phyloP scores from a whole-genome alignment of 2,113 vertebrate genomes.

The Cryptomyrus ogoouensis region DNA sequence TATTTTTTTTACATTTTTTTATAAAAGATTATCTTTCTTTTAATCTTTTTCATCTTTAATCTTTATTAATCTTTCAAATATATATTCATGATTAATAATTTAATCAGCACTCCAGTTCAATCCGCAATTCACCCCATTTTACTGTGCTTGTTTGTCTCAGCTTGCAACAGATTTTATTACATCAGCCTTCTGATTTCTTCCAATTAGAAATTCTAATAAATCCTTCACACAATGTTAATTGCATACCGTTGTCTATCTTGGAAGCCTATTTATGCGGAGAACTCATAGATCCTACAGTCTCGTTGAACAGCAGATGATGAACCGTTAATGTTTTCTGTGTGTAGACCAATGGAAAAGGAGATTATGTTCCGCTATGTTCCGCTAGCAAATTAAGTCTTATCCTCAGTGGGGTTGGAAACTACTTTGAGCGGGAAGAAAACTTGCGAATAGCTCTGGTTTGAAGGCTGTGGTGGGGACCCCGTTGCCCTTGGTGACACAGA shows the following conservation, averaged over 20 bases:
- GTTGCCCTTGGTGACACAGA: conserved; percentile 39
- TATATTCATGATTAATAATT: not conserved
- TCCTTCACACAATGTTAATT: not conserved
- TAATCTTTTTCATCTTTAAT: not conserved
- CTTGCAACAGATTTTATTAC: not conserved
- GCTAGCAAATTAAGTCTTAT: not conserved
- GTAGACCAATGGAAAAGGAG: not conserved
- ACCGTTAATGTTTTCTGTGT: not conserved
- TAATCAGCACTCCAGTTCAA: not conserved
- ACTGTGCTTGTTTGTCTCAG: not conserved
- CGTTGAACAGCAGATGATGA: not conserved
- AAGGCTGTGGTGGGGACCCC: conserved; percentile 5
- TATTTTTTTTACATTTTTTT: not conserved
- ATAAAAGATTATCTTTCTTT: not conserved
- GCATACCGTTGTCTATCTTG: not conserved
- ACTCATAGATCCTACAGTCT: not conserved
- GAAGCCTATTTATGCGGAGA: not conserved
- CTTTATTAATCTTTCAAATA: not conserved
- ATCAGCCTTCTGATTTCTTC: not conserved
- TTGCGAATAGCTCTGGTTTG: not conserved
- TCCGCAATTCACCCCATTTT: not conserved
- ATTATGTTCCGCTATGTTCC: not conserved
- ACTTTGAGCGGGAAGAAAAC: not conserved
- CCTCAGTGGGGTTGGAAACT: not conserved
- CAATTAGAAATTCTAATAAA: not conserved